phyloP scores from a whole-genome alignment of 2,888 invertebrate genomes.

The Elegia similella region DNA sequence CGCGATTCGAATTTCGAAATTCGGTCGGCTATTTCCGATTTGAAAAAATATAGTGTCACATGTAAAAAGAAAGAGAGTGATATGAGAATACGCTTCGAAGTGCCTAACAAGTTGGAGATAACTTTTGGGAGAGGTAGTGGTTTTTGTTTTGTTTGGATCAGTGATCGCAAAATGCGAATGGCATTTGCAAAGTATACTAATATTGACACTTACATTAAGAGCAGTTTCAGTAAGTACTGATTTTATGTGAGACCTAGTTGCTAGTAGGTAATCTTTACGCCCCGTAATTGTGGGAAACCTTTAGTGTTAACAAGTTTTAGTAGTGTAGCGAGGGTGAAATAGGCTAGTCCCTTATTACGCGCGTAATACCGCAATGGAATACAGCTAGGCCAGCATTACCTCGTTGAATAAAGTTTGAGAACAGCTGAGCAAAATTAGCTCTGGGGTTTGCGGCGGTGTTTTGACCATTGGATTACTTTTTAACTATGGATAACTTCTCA shows the following conservation, averaged over 20 bases:
- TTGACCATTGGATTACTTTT: not conserved
- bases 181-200: conserved; percentile 14
- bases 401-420: conserved; percentile 6
- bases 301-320: not conserved
- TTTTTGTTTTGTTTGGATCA: conserved; percentile 40
- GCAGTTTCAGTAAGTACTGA: conserved; percentile 8
- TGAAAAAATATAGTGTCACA: conserved; percentile 39
- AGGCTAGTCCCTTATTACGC: conserved; percentile 35
- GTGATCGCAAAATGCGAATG: conserved; percentile 16
- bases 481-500: not conserved
- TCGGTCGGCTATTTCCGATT: conserved; percentile 36
- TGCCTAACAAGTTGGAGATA: conserved; percentile 79
- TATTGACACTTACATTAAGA: conserved; percentile 10
- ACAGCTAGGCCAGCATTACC: not conserved
- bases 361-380: not conserved
- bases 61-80: conserved; percentile 51
- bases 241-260: not conserved
- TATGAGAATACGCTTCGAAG: conserved; percentile 77
- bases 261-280: not conserved
- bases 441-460: not conserved
- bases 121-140: conserved; percentile 67
- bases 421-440: not conserved
- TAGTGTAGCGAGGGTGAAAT: conserved; percentile 19
- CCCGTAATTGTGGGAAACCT: not conserved
- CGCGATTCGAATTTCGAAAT: conserved; percentile 38